Conservation (phyloP, 2,113 vertebrate species). For the Lepisosteus osseus region DNA sequence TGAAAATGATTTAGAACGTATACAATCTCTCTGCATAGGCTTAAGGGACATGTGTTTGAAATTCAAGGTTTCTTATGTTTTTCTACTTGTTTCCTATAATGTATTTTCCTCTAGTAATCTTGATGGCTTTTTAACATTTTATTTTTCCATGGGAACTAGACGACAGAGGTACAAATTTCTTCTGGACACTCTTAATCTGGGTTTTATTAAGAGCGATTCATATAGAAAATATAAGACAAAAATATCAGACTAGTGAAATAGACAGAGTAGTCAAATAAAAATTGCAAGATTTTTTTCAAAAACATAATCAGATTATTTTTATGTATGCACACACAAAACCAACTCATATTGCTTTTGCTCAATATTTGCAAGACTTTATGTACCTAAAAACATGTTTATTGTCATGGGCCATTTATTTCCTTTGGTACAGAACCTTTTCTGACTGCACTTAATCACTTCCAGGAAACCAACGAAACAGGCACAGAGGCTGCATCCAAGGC, state of each 20-base stretch:
- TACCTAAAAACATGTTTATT: slow-evolving; percentile 33
- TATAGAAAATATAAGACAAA: too few relatives aligned
- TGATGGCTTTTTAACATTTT: slow-evolving; percentile 28
- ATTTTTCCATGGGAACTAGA: slow-evolving; percentile 24
- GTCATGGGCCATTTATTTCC: slow-evolving; percentile 30
- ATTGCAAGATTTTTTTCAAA: too few relatives aligned
- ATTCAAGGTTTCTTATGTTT: slow-evolving; percentile 35
- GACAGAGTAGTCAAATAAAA: neutral
- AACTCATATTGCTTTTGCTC: neutral
- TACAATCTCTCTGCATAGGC: slow-evolving; percentile 17
- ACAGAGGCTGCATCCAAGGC: too few relatives aligned
- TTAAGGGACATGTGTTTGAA: slow-evolving; percentile 27
- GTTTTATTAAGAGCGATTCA: too few relatives aligned
- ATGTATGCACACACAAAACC: neutral
- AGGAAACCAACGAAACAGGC: slow-evolving; percentile 13
- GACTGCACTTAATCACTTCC: slow-evolving; percentile 33
- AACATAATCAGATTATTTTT: neutral
- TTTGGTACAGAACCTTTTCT: slow-evolving; percentile 16
- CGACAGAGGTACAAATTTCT: slow-evolving; percentile 16
- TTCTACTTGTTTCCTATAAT: slow-evolving; percentile 31
- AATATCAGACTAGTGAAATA: too few relatives aligned
- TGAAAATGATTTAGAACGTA: slow-evolving; percentile 58
- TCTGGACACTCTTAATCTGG: too few relatives aligned
- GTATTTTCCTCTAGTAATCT: slow-evolving; percentile 24
- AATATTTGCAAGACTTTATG: slow-evolving; percentile 24